A percentile compares a stretch with the other conserved stretches of the same genome.
Conservation (phyloP, 2,888 invertebrate species). For the Andrena hattorfiana region DNA sequence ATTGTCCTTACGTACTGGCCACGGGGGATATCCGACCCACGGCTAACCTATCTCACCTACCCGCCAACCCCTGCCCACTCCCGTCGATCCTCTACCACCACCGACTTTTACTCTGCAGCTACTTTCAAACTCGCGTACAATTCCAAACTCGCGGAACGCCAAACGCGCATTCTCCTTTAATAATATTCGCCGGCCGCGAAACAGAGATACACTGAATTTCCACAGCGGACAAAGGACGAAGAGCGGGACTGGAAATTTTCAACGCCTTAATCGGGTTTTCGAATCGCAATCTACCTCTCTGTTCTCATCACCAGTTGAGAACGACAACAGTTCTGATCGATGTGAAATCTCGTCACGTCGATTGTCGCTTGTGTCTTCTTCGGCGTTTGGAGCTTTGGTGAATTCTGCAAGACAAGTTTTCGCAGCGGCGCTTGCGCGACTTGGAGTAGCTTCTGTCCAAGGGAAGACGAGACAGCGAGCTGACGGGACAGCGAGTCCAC, state of each 20-base stretch:
- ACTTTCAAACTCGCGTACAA: slow-evolving; percentile 71
- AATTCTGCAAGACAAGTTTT: slow-evolving; percentile 62
- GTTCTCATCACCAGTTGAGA: no score
- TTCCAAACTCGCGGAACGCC: slow-evolving; percentile 58
- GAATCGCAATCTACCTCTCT: not conserved
- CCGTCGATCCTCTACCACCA: slow-evolving; percentile 25
- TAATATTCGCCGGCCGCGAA: not conserved
- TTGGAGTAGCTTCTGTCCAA: slow-evolving; percentile 81
- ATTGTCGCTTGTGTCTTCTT: not conserved
- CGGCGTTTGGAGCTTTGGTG: slow-evolving; percentile 38
- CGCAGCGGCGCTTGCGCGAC: slow-evolving; percentile 80
- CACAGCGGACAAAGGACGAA: no score
- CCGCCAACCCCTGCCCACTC: slow-evolving; percentile 12
- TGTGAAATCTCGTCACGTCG: not conserved
- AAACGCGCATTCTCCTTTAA: slow-evolving; percentile 30
- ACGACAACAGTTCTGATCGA: not conserved
- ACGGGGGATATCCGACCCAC: slow-evolving; percentile 78
- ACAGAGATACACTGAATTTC: no score
- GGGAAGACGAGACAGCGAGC: slow-evolving; percentile 83
- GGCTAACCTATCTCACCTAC: slow-evolving; percentile 55
- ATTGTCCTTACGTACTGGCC: slow-evolving; percentile 83
- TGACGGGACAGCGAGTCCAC: slow-evolving; percentile 84
- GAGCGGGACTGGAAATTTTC: not conserved
- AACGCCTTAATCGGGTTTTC: not conserved
- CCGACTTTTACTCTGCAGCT: slow-evolving; percentile 56